Base-by-base conservation (phyloP, 2,113 vertebrate species). In the Lagopus leucura region DNA sequence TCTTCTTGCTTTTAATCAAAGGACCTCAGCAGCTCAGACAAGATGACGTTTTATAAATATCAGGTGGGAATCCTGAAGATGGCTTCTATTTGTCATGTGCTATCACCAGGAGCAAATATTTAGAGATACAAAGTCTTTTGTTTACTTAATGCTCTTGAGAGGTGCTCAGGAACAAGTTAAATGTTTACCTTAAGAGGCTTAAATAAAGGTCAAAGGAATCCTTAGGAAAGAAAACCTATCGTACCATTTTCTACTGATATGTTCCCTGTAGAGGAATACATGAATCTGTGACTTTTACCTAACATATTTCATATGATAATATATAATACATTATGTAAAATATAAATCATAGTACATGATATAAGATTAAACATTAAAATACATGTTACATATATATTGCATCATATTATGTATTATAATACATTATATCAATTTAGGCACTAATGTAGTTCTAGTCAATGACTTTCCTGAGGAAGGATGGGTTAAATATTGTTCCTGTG, bases 81-180 rank as follows among this genome's bases (percentile, higher is more conserved):
- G 55, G 45, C 28, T 73, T 42, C 64, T 89, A 18, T 83, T 90
- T 86, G 66, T 82, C 88, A 21, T 73, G 54, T 52, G 58, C 86
- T 87, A 38, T 78, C 76, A 73, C 5, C n/a, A 94, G 43, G 92
- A 85, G 47, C 50, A 95, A 93, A 88, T 92, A 95, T 92, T 88
- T 95, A 84, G 89, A 94, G 69, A 86, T n/a, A 52, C 4, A 55
- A 85, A 47, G 52, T 13, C 64, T 80, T 71, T 67, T 94, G 60
- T 89, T 91, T 82, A 91, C 47, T 66, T 77, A 89, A 87, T 10
- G 32, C 27, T 80, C 48, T 54, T 57, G 55, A 78, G 40, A 3
- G 47, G 57, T 94, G 22, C 74, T 85, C 6, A 10, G 50, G 65
- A 92, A 81, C 92, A 93, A 83, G 92, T 78, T 66, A 47, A 25